Base-by-base conservation (phyloP, 2,113 vertebrate genomes). In the Petrocephalus microphthalmus region DNA sequence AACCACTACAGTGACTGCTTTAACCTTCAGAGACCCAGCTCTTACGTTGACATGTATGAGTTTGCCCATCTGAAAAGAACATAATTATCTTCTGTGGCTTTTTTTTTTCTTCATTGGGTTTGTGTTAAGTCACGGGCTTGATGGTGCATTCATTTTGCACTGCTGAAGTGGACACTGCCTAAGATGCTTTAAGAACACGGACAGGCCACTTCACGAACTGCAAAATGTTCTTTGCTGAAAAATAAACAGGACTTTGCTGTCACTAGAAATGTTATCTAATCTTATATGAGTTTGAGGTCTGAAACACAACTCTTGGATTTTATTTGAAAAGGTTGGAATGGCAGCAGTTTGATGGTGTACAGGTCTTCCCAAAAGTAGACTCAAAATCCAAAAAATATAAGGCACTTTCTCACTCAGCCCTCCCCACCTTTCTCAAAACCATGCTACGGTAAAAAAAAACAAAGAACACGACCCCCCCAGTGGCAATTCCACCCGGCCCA, bases 371-470 rank as follows among this genome's bases (percentile, higher is more conserved):
- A 84, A 11, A n/a, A 84, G 25, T 45, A 20, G 56, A 64, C 45
- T 85, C 88, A 85, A 85, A 64, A 88, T 53, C 56, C 57, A 25
- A 84, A n/a, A 60, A 67, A 56, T 88, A 67, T 88, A 88, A 88
- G 88, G 88, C 88, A 88, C 88, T 56, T 51, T 78, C 37, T 8
- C 42, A 60, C 45, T 29, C 71, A 25, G 37, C 51, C 78, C 53
- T 54, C 4, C 54, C 4, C 54, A 7, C 71, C 71, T 42, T 78
- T 78, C 33, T 78, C 13, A 42, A 78, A 78, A 78, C 71, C 71
- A 78, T 78, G 71, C 29, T 78, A 78, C 71, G 15, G 25, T 67
- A 67, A 11, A 67, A 13, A 57, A 64, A 22, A 60, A 20, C 2
- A 74, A 37, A 37, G 10, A 74, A 7, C 5, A 19, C 5, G 7